Percentiles rank a stretch among this genome's conserved stretches.
Conservation (phyloP, 1,140 invertebrate genomes). For the Drosophila murphyi region DNA sequence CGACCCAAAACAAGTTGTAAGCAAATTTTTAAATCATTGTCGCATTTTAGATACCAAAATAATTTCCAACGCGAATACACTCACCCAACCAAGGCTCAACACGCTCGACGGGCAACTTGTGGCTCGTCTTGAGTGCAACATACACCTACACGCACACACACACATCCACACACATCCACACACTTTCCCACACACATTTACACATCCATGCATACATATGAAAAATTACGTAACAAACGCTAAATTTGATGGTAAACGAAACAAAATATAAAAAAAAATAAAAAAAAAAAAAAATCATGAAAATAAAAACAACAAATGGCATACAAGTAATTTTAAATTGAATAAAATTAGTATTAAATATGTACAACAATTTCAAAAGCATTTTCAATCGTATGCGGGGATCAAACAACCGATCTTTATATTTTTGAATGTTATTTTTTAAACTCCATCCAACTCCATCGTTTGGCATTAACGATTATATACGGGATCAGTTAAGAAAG, state of each 20-base stretch:
- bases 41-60: constrained; percentile 67
- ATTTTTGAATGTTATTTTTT: not conserved
- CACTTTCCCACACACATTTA: constrained; percentile 16
- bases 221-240: constrained; percentile 59
- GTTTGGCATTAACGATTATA: too few species aligned
- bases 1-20: constrained; percentile 53
- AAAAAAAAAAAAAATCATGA: constrained; percentile 15
- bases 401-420: not conserved
- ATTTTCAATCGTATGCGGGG: constrained; percentile 25
- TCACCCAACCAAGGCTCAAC: constrained; percentile 18
- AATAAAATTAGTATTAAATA: constrained; percentile 83
- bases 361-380: constrained; percentile 67
- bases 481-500: too few species aligned
- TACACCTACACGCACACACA: constrained; percentile 15
- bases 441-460: too few species aligned
- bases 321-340: constrained; percentile 83
- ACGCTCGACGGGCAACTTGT: constrained; percentile 7
- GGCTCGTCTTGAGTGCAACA: not conserved
- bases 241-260: constrained; percentile 29
- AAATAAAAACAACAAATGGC: constrained; percentile 51
- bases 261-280: constrained; percentile 35
- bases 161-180: constrained; percentile 18
- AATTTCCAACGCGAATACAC: constrained; percentile 32
- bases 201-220: constrained; percentile 21
- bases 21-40: constrained; percentile 76